Evolutionary conservation across 2,888 invertebrate species (phyloP), one percentile per base, ranked within the genome.

Genomic region (Zaprionus obscuricornis): DNA sequence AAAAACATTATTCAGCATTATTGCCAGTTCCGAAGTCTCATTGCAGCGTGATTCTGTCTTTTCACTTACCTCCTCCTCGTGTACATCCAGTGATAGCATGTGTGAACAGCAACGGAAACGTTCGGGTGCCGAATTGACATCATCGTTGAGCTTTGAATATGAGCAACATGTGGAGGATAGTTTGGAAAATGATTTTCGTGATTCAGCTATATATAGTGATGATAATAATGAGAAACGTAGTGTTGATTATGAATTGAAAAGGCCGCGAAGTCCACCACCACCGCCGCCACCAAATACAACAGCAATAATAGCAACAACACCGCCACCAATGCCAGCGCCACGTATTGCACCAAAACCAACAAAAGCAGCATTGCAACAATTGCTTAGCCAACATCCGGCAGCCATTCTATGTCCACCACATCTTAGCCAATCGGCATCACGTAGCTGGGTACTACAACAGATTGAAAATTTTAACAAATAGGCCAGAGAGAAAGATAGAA

Each of bases 171-270:
- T 95, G 24, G 96, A 96, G 88, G 93, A 93, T 55, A 91, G 94
- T 24, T 88, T 92, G 50, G 92, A 93, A 56, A 92, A 91, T 22
- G 94, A 94, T 59, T 96, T 95, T 82, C 92, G 96, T 78, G 96
- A 96, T 88, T 95, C 95, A 45, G 96, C 96, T 65, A 94, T 96
- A 74, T 96, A 96, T 88, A 96, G 96, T 65, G 96, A 96, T 79
- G 90, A 90, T 68, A 90, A 88, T 37, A 66, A 66, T 42, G 90
- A 90, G 29, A 87, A 87, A 31, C 88, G 89, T n/a, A 78, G 73
- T 27, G 51, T 55, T 1, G 70, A 83, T 20, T 69, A 62, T n/a
- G 68, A 85, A n/a, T 20, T 72, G 2, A 78, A 82, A 5, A 62
- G 74, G 1, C 81, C 86, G 1, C 63, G 67, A n/a, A 87, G 83